Evolutionary conservation across 2,888 invertebrate genomes (phyloP).

Genomic region (Empis stercorea): DNA sequence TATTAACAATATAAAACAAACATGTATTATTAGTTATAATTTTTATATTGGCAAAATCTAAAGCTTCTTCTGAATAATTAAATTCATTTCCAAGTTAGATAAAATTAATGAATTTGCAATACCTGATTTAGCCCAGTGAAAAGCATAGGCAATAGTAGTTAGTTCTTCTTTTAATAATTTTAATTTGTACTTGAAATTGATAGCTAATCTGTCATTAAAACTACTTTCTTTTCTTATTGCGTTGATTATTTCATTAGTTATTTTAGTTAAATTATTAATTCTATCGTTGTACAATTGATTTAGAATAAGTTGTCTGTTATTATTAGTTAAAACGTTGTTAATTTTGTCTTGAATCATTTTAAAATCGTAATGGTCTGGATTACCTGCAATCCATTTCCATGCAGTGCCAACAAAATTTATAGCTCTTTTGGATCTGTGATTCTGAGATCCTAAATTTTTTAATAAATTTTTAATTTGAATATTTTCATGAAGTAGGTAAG

Average conservation of each 20-base stretch:
- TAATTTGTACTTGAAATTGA: background rate
- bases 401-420: background rate
- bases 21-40: background rate
- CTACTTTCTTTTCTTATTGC: background rate
- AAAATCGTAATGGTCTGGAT: too few species aligned
- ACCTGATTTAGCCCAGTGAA: background rate
- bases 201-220: background rate
- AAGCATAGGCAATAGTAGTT: background rate
- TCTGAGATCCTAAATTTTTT: background rate
- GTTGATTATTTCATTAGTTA: background rate
- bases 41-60: background rate
- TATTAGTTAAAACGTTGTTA: too few species aligned
- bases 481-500: background rate
- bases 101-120: background rate
- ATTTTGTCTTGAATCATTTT: too few species aligned
- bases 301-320: background rate
- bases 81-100: background rate
- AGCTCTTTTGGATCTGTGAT: background rate
- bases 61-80: background rate
- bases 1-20: background rate
- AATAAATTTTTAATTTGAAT: background rate
- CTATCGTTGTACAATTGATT: background rate
- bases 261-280: background rate
- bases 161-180: background rate
- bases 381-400: background rate